Base-by-base conservation (phyloP, 2,797 vertebrate genomes). In the Argentina silus region DNA sequence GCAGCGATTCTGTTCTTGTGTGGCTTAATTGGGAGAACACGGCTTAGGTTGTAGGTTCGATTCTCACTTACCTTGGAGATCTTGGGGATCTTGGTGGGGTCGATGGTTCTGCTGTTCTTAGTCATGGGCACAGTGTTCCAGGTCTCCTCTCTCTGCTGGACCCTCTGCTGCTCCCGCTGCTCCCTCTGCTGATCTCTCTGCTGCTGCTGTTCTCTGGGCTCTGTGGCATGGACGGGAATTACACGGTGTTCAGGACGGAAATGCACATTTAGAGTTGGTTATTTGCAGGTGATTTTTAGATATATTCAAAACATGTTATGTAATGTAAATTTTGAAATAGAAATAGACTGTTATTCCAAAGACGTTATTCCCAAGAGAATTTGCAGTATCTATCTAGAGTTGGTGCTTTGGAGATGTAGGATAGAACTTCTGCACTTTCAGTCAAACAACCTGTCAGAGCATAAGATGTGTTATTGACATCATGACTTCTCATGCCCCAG, bases 81-180 rank as follows among this genome's bases (percentile, higher is more conserved):
- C 93, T 99, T 99, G 90, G 97, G 95, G 90, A 99, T 98, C 92
- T 99, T 99, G 83, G 92, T 94, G 83, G 98, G 98, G 91, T 99
- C 98, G 65, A 99, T 95, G 75, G 97, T 97, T 72, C 98, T 93
- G 92, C 95, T 98, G 89, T 96, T 99, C 92, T 99, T 99, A 9
- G 96, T 95, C 87, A 97, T 94, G 79, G 98, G 97, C 79, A 99
- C 98, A 62, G 96, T 98, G 90, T 96, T 99, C 98, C 98, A 99
- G 67, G 96, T 98, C 51, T 98, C 96, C 66, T 99, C 98, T 87
- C 97, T 94, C 71, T 93, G 96, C 19, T 90, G 89, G 50, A 92
- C 92, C 78, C 93, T 91, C 84, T 80, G 83, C 4, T 86, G 83
- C 19, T 85, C 72, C 27, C 83, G 91, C 1, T 85, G 88, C 0